Evolutionary conservation across 2,888 invertebrate genomes (phyloP).

Genomic region (Pristionchus exspectatus): DNA sequence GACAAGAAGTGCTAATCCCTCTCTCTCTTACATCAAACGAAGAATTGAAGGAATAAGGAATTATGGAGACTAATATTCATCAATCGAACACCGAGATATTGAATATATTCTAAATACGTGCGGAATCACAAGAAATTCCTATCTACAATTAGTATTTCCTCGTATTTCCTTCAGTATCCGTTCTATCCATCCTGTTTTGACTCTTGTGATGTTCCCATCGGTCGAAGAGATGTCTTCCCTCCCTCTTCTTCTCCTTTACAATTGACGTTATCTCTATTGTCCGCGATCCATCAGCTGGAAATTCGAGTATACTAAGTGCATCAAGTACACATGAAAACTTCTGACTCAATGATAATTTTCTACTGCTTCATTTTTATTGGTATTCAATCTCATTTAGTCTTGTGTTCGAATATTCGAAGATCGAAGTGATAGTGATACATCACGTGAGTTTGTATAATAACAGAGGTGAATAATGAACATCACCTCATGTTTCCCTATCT

Average conservation of each 20-base stretch:
- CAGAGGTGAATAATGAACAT: not conserved
- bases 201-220: not conserved
- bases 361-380: not conserved
- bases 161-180: not conserved
- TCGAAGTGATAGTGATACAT: not conserved
- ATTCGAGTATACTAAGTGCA: not conserved
- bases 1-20: slow-evolving; percentile 20
- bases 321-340: not conserved
- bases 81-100: not conserved
- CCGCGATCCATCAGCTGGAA: not conserved
- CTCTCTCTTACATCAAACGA: not conserved
- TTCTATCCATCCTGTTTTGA: not conserved
- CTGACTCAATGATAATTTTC: not conserved
- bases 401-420: not conserved
- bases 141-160: not conserved
- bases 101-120: not conserved
- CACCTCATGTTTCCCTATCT: not conserved
- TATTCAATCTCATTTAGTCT: not conserved
- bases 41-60: not conserved
- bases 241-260: not conserved
- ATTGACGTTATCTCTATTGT: not conserved
- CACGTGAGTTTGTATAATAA: not conserved
- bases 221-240: not conserved
- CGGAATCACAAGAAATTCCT: not conserved
- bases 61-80: not conserved